Percentiles rank a stretch among this genome's conserved stretches.
Conservation (phyloP, 1,140 invertebrate species). For the Meloidogyne floridensis region DNA sequence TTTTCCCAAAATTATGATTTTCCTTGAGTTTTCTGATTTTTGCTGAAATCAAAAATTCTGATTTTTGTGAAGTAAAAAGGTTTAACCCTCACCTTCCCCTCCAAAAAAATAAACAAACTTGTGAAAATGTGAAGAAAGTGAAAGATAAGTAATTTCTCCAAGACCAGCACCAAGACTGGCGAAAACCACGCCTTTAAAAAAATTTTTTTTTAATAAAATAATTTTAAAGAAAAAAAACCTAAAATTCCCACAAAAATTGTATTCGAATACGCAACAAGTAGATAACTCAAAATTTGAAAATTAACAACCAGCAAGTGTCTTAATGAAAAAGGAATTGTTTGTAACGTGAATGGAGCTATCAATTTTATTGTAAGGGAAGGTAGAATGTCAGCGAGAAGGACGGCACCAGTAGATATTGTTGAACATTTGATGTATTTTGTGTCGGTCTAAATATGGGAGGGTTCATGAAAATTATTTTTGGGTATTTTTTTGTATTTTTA, state of each 20-base stretch:
- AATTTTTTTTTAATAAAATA: neutral
- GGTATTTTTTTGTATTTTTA: neutral
- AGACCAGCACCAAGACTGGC: conserved; percentile 51
- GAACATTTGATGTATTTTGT: conserved; percentile 38
- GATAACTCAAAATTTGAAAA: conserved; percentile 39
- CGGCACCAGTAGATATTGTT: conserved; percentile 48
- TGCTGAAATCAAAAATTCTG: neutral
- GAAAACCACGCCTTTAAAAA: conserved; percentile 48
- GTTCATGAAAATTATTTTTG: neutral
- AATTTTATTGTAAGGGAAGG: conserved; percentile 50
- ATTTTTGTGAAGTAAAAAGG: neutral
- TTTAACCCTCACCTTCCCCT: neutral
- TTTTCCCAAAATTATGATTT: too few relatives aligned
- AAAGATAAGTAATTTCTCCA: conserved; percentile 51
- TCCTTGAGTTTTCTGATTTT: too few relatives aligned
- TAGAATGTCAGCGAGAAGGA: conserved; percentile 55
- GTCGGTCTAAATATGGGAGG: conserved; percentile 33
- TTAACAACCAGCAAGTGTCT: conserved; percentile 35
- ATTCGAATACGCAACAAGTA: conserved; percentile 45
- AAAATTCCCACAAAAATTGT: conserved; percentile 37
- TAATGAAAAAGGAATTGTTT: conserved; percentile 38
- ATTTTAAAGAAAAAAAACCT: conserved; percentile 25
- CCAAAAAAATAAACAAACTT: conserved; percentile 9
- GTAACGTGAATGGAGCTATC: conserved; percentile 48
- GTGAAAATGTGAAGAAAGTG: conserved; percentile 55